These are phyloP conservation scores for Lepisosteus osseus DNA, from an alignment of 2,113 vertebrate species.

Conservation along the genomic window DNA sequence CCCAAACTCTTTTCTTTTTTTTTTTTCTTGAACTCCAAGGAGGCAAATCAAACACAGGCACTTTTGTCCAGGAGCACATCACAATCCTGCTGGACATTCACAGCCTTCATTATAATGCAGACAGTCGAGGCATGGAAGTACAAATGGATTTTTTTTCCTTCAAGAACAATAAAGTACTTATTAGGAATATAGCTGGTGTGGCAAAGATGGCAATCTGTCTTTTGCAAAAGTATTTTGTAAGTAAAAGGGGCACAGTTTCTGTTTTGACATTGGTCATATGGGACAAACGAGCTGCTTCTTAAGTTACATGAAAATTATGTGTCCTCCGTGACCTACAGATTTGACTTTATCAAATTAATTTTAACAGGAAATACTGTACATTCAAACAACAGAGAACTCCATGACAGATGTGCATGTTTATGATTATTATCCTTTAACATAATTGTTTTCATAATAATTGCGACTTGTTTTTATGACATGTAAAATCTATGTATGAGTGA, in stretches of 20 bases:
- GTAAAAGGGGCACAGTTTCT: constrained; percentile 54
- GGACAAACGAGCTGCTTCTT: constrained; percentile 45
- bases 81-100: constrained; percentile 67
- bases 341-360: constrained; percentile 32
- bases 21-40: constrained; percentile 54
- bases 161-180: constrained; percentile 66
- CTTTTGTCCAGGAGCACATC: constrained; percentile 81
- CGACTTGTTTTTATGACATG: constrained; percentile 6
- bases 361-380: not conserved
- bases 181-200: constrained; percentile 49
- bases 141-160: constrained; percentile 61
- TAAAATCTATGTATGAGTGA: no score
- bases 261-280: constrained; percentile 58
- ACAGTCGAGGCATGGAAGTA: constrained; percentile 62
- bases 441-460: constrained; percentile 29
- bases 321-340: constrained; percentile 19
- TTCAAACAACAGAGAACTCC: constrained; percentile 4
- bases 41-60: constrained; percentile 79
- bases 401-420: not conserved
- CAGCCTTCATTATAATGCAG: constrained; percentile 79
- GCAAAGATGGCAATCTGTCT: constrained; percentile 62
- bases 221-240: constrained; percentile 58
- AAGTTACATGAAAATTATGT: constrained; percentile 42
- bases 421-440: constrained; percentile 12
- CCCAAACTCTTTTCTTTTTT: constrained; percentile 54